phyloP scores from a whole-genome alignment of 30 jellyfish, hydroid and myxozoan species.

The Aurelia aurita complex sp. Pacific region DNA sequence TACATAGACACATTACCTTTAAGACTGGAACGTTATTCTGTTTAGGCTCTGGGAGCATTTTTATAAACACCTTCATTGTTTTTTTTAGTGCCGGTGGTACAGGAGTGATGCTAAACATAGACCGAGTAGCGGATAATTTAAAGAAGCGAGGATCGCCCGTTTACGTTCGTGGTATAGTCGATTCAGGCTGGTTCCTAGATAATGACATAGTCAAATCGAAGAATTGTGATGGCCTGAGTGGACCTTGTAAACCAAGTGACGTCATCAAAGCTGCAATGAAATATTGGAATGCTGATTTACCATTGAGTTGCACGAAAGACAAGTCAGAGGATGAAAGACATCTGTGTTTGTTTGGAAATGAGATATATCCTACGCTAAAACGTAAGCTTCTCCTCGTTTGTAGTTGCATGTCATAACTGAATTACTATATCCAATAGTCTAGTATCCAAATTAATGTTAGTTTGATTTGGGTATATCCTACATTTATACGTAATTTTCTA shows the following conservation, averaged over 20 bases:
- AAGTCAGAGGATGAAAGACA: constrained; percentile 30
- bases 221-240: constrained; percentile 30
- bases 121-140: constrained; percentile 74
- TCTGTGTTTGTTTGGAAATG: constrained; percentile 80
- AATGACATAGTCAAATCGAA: constrained; percentile 18
- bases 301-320: constrained; percentile 49
- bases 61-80: neutral
- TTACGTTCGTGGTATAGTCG: constrained; percentile 84
- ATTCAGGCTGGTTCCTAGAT: constrained; percentile 94
- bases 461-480: no score
- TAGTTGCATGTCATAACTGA: no score
- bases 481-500: no score
- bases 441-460: no score
- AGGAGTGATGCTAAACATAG: constrained; percentile 89
- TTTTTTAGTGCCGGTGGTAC: constrained; percentile 96
- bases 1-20: no score
- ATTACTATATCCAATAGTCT: no score
- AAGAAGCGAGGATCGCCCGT: constrained; percentile 43
- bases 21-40: no score
- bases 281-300: constrained; percentile 86
- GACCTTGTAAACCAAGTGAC: constrained; percentile 56
- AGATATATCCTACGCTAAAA: constrained; percentile 53
- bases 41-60: no score
- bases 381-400: constrained; percentile 37
- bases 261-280: constrained; percentile 53